phyloP scores from a whole-genome alignment of 2,888 invertebrate genomes.

The Dyspetes luteomarginatus region DNA sequence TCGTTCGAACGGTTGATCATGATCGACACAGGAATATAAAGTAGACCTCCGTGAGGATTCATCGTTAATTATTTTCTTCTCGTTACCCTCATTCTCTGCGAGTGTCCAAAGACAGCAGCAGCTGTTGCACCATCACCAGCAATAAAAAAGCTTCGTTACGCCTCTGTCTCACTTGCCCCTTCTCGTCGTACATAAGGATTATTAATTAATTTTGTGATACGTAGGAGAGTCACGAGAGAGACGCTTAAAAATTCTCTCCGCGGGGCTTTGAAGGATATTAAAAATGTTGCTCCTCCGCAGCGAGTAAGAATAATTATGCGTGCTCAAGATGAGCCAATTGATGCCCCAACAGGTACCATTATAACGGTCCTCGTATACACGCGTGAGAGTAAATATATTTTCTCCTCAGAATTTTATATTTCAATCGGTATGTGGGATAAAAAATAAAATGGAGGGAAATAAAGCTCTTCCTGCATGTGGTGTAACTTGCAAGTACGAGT shows the following conservation, averaged over 20 bases:
- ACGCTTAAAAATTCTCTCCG: slow-evolving; percentile 47
- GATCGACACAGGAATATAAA: slow-evolving; percentile 45
- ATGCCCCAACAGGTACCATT: no score
- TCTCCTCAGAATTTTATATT: no score
- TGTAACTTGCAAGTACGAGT: no score
- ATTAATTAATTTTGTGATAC: slow-evolving; percentile 59
- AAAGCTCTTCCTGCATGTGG: no score
- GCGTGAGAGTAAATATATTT: no score
- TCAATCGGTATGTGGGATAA: no score
- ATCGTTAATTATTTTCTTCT: slow-evolving; percentile 62
- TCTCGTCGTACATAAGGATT: slow-evolving; percentile 34
- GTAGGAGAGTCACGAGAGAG: slow-evolving; percentile 19
- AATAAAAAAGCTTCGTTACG: slow-evolving; percentile 39
- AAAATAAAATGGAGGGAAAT: no score
- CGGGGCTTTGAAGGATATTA: slow-evolving; percentile 23
- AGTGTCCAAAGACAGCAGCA: slow-evolving; percentile 12
- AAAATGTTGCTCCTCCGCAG: slow-evolving; percentile 32
- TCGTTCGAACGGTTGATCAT: slow-evolving; percentile 11
- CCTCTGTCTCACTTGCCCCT: slow-evolving; percentile 13
- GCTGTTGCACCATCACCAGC: slow-evolving; percentile 32
- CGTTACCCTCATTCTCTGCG: slow-evolving; percentile 29
- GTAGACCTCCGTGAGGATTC: slow-evolving; percentile 10
- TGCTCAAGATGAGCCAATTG: no score
- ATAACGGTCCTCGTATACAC: no score
- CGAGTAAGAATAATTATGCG: slow-evolving; percentile 34